A percentile compares a stretch with the other conserved stretches of the same genome.
Evolutionary conservation across 1,140 invertebrate species (phyloP).

Genomic region (Dinothrombium tinctorium): DNA sequence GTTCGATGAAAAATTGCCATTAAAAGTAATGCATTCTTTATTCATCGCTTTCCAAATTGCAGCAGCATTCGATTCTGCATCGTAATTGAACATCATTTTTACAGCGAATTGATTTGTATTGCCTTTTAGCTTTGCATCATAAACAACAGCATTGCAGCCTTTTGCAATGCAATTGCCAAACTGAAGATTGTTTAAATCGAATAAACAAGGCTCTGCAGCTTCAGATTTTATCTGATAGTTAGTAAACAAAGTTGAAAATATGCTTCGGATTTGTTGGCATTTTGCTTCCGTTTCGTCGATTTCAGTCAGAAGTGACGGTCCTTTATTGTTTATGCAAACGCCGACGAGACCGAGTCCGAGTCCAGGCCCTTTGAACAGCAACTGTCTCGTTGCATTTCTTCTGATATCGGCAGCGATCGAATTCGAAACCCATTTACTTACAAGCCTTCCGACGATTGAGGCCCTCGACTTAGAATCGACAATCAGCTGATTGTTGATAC

Average conservation of each 20-base stretch:
- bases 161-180: too few species aligned
- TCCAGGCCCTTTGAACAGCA: too few species aligned
- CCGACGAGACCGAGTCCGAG: slow-evolving; percentile 5
- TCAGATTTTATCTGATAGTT: too few species aligned
- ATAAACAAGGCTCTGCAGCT: too few species aligned
- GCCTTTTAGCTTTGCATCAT: slow-evolving; percentile 33
- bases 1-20: too few species aligned
- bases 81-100: slow-evolving; percentile 82
- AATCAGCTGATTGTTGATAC: too few species aligned
- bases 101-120: slow-evolving; percentile 42
- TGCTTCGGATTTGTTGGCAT: slow-evolving; percentile 48
- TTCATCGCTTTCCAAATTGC: slow-evolving; percentile 52
- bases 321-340: slow-evolving; percentile 23
- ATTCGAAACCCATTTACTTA: too few species aligned
- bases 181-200: slow-evolving; percentile 39
- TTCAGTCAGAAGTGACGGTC: slow-evolving; percentile 39
- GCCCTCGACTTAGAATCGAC: too few species aligned
- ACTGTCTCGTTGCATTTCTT: too few species aligned
- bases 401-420: too few species aligned
- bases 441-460: too few species aligned
- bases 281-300: slow-evolving; percentile 50
- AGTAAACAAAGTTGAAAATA: too few species aligned
- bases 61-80: slow-evolving; percentile 51
- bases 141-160: slow-evolving; percentile 57
- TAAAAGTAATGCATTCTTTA: slow-evolving; percentile 45